These are phyloP conservation scores for Cheiracanthium punctorium DNA, from an alignment of 2,888 invertebrate species.

Conservation along the genomic window DNA sequence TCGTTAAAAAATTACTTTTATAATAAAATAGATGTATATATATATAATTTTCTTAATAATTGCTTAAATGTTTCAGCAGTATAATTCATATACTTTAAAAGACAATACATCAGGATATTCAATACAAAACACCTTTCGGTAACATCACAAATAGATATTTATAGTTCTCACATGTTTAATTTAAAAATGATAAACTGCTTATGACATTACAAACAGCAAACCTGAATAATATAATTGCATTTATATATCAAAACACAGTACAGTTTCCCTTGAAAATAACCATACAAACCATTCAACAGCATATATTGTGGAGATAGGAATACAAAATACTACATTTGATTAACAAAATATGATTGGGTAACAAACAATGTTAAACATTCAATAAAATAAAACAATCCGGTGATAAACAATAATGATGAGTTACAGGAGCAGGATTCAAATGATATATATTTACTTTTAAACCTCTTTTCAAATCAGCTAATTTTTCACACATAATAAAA, in stretches of 20 bases:
- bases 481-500: no score
- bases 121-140: neutral
- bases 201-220: neutral
- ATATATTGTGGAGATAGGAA: neutral
- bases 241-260: neutral
- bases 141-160: conserved; percentile 1
- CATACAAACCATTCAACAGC: neutral
- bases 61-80: neutral
- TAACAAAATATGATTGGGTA: neutral
- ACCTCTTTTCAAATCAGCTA: no score
- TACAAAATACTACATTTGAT: conserved; percentile 2
- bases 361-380: no score
- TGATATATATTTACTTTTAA: no score
- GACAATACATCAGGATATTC: neutral
- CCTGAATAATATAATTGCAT: neutral
- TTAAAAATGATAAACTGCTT: neutral
- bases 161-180: neutral
- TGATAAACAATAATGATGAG: no score
- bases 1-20: neutral
- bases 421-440: no score
- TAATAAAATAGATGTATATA: neutral
- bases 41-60: neutral
- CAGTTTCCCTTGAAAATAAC: neutral
- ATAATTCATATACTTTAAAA: neutral
- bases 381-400: no score